Percentiles rank a stretch among this genome's conserved stretches.
These are phyloP conservation scores for Cataglyphis altisquamis DNA, from an alignment of 2,888 invertebrate species.

Conservation along the genomic window DNA sequence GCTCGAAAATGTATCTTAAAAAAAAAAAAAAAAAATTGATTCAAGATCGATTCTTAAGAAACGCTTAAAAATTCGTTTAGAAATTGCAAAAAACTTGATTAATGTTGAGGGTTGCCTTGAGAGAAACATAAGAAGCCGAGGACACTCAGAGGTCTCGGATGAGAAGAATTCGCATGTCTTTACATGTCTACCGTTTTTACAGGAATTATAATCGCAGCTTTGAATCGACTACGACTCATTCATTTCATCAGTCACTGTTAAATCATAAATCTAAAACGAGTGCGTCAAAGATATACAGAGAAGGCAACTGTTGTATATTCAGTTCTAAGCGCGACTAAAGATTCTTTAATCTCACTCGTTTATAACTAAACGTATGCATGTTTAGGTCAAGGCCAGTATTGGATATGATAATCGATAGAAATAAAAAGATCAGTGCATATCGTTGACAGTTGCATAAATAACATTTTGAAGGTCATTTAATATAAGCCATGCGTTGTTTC, in stretches of 20 bases:
- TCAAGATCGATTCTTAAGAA: neutral
- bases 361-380: constrained; percentile 16
- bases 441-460: constrained; percentile 23
- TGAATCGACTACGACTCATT: neutral
- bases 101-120: neutral
- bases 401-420: constrained; percentile 41
- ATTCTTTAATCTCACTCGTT: constrained; percentile 47
- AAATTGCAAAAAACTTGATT: neutral
- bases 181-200: neutral
- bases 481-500: constrained; percentile 6
- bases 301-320: constrained; percentile 26
- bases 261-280: constrained; percentile 17
- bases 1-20: neutral
- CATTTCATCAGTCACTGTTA: constrained; percentile 25
- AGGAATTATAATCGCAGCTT: neutral
- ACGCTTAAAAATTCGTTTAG: neutral
- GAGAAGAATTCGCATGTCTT: neutral
- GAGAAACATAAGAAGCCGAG: neutral
- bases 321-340: constrained; percentile 14
- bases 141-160: neutral
- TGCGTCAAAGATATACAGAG: neutral
- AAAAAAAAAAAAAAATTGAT: neutral
- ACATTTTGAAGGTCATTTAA: constrained; percentile 25
- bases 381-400: constrained; percentile 43
- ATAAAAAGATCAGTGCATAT: constrained; percentile 30